Evolutionary conservation across 2,113 vertebrate species (phyloP), one percentile per base, ranked within the genome.

Genomic region (Seriola dumerili): DNA sequence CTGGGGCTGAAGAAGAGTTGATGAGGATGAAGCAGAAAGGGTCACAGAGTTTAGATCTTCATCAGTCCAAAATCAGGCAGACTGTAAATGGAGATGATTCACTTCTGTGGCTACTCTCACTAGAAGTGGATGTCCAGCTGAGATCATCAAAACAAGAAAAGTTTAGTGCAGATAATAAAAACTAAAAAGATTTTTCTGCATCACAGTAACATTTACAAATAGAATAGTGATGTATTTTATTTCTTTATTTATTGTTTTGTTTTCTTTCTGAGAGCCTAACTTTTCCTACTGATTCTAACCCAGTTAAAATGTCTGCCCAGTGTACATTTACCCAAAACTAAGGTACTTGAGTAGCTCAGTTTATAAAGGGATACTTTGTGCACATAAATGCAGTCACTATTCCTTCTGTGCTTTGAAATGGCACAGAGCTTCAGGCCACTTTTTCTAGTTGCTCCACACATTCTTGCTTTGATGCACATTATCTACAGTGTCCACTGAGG

Each of bases 391-490:
- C 23, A 72, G 40, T 72, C 42, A 40, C 32, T 59, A 40, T 65
- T 78, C 48, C 58, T 70, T 61, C 54, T 69, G 61, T 88, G 25
- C 32, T 85, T 69, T 81, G 23, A 84, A 76, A 80, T 61, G 63
- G 67, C 76, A 55, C 74, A 79, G 72, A 57, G 81, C 87, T 88
- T 25, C 66, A 57, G 85, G 89, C 59, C 67, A 46, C 61, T 64
- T 69, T 65, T 76, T 72, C 69, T 67, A 55, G 62, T 80, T 65
- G 57, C 64, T 86, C 61, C 70, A 80, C 72, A 73, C 19, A 61
- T 59, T 79, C 34, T 44, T 71, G 58, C 80, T 72, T 78, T 87
- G 72, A 87, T 90, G 83, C 86, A 91, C 80, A 88, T 87, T 81
- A 87, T 90, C 80, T 81, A 8, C 52, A 17, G 36, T 81, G 63